These are phyloP conservation scores for Meloidogyne chitwoodi DNA, from an alignment of 1,140 invertebrate genomes.

Conservation along the genomic window DNA sequence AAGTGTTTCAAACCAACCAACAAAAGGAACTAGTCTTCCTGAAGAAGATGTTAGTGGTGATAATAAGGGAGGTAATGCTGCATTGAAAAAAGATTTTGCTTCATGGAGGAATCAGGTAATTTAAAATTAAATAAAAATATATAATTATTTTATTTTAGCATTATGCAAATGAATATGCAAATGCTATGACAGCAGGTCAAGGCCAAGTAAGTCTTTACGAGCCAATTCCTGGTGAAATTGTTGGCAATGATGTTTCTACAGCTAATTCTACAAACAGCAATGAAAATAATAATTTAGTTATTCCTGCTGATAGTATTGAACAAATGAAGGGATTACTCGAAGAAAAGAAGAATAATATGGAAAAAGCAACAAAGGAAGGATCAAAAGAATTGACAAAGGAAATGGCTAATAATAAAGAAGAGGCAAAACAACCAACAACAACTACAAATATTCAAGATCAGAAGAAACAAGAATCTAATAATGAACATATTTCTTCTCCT, in stretches of 20 bases:
- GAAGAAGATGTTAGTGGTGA: not conserved
- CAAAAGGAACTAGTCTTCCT: not conserved
- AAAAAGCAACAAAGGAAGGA: not conserved
- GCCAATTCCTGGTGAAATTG: not conserved
- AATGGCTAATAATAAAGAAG: not conserved
- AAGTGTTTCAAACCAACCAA: not conserved
- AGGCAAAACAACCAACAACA: not conserved
- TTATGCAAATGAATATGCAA: not conserved
- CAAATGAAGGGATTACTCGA: not conserved
- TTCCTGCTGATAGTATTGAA: not conserved
- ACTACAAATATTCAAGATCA: not conserved
- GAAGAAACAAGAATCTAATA: not conserved
- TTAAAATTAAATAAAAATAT: too few relatives aligned
- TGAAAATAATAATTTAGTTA: not conserved
- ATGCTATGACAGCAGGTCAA: not conserved
- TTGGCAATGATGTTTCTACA: not conserved
- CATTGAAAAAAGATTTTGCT: not conserved
- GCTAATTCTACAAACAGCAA: not conserved
- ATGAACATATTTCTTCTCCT: not conserved
- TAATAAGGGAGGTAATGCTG: not conserved
- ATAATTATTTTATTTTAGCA: not conserved
- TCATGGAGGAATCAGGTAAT: not conserved
- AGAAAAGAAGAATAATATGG: not conserved
- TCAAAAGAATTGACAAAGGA: not conserved
- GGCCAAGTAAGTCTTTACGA: not conserved